Evolutionary conservation across 2,113 vertebrate genomes (phyloP), one percentile per base, ranked within the genome.

Genomic region (Lepus europaeus): DNA sequence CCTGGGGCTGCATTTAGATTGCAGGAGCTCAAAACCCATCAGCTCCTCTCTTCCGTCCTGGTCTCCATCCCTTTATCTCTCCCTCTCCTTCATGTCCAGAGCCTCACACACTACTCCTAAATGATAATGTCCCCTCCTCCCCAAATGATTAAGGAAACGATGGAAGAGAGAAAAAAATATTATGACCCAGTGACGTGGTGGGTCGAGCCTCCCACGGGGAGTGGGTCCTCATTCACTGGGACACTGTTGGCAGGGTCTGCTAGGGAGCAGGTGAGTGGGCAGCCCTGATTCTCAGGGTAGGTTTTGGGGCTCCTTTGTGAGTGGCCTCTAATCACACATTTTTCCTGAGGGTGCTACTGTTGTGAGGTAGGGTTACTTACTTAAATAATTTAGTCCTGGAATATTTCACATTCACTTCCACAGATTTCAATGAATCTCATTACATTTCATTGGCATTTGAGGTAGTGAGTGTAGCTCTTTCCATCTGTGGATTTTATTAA

Each of bases 351-450:
- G 39, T 39, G 11, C 79, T 90, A 59, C 80, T 45, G 5, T 53
- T 53, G 29, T 85, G 90, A 83, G 93, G 70, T 89, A 73, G 49
- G 56, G 68, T 92, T 96, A 78, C 95, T 81, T 22, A 69, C 27
- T 64, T 96, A 83, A 94, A 82, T 94, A 91, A 97, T 93, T 96
- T 6, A 96, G 61, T 12, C 14, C 69, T 33, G 27, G 87, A 79
- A 93, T 95, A 94, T 92, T 94, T 92, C 87, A 59, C 70, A 93
- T 83, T 81, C 80, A 81, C 80, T 89, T 70, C 45, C 31, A 84
- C 9, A 1, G 19, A 79, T 92, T 93, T 92, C 69, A 72, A 64
- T 20, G 70, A 94, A 94, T 78, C 33, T 90, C 69, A 36, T 79
- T 64, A 49, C 39, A 51, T 87, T 84, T 69, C 73, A 9, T 3